Conservation (phyloP, 2,797 vertebrate species). For the Myotis myotis region DNA sequence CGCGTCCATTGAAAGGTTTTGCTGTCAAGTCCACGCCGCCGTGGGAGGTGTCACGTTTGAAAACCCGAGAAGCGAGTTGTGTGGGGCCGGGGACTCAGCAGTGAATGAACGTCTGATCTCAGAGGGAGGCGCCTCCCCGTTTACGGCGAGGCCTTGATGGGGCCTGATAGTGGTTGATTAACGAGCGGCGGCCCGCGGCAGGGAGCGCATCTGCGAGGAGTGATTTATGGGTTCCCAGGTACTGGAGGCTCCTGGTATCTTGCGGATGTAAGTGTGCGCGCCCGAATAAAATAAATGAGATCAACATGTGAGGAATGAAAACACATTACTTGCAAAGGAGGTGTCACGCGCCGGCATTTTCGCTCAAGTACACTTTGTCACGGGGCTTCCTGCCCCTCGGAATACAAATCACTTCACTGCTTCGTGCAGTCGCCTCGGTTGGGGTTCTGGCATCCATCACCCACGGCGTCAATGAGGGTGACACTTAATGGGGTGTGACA, state of each 20-base stretch:
- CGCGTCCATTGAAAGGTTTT: not conserved
- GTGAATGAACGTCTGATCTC: slow-evolving; percentile 86
- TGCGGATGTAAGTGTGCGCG: slow-evolving; percentile 86
- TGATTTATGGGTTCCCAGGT: slow-evolving; percentile 93
- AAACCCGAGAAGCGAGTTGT: slow-evolving; percentile 65
- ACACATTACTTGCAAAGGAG: slow-evolving; percentile 88
- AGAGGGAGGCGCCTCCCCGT: slow-evolving; percentile 83
- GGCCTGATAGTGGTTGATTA: slow-evolving; percentile 92
- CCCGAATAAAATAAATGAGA: slow-evolving; percentile 91
- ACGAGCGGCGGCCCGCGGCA: slow-evolving; percentile 86
- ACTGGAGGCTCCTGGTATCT: slow-evolving; percentile 86
- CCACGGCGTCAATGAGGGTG: slow-evolving; percentile 85
- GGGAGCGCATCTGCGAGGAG: slow-evolving; percentile 88
- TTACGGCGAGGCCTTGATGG: slow-evolving; percentile 85
- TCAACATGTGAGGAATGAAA: slow-evolving; percentile 92
- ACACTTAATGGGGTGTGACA: slow-evolving; percentile 87
- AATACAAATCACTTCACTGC: slow-evolving; percentile 88
- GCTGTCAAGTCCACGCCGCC: slow-evolving; percentile 38
- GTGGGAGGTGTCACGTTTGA: slow-evolving; percentile 72
- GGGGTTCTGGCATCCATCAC: slow-evolving; percentile 87
- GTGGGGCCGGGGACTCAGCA: slow-evolving; percentile 83
- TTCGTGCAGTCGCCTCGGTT: slow-evolving; percentile 87
- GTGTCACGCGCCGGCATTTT: slow-evolving; percentile 86
- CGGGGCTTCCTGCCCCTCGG: slow-evolving; percentile 84
- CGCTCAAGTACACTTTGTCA: slow-evolving; percentile 89